phyloP scores from a whole-genome alignment of 2,888 invertebrate genomes.

The Phortica magna region DNA sequence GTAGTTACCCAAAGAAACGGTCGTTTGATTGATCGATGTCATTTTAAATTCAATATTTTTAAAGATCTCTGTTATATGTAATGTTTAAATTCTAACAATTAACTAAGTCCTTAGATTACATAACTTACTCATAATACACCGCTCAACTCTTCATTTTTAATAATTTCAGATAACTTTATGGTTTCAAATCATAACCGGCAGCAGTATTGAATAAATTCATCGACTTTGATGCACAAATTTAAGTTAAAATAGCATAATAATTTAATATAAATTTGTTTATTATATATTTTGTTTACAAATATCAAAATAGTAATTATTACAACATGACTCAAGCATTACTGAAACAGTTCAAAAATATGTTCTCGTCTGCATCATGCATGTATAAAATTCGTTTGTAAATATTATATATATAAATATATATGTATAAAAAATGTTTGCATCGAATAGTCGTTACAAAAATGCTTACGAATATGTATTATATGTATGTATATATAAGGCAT shows the following conservation, averaged over 20 bases:
- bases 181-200: no score
- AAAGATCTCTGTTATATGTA: no score
- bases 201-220: no score
- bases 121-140: no score
- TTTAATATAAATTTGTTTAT: background rate
- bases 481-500: constrained; percentile 6
- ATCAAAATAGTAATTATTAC: background rate
- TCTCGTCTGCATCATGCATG: constrained; percentile 5
- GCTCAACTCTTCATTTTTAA: no score
- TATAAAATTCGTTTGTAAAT: constrained; percentile 18
- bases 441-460: background rate
- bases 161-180: no score
- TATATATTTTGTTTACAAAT: background rate
- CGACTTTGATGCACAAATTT: constrained; percentile 12
- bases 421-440: constrained; percentile 27
- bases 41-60: no score
- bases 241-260: background rate
- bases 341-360: background rate
- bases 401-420: constrained; percentile 15
- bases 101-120: no score
- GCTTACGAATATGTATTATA: background rate
- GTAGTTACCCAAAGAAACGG: no score
- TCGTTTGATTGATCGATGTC: no score
- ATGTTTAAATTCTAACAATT: no score
- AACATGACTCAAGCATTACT: constrained; percentile 1